phyloP scores from a whole-genome alignment of 2,888 invertebrate genomes.

The Petrolisthes manimaculis region DNA sequence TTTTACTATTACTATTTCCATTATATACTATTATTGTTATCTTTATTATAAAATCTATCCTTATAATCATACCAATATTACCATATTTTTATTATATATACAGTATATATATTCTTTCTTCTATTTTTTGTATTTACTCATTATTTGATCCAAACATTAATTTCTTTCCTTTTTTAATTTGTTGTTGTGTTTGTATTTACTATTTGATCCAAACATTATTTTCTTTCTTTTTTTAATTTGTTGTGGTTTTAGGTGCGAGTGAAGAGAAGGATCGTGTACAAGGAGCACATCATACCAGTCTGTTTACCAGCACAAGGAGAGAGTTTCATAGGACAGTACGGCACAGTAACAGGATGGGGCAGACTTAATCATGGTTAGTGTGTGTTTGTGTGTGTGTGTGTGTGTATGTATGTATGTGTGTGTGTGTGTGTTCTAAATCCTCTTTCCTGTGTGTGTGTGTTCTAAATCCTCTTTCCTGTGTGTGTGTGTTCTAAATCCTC shows the following conservation, averaged over 20 bases:
- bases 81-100: too few relatives aligned
- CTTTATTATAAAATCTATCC: too few relatives aligned
- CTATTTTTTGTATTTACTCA: too few relatives aligned
- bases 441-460: too few relatives aligned
- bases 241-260: slow-evolving; percentile 61
- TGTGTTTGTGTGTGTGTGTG: background rate
- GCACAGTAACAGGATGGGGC: slow-evolving; percentile 93
- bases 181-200: too few relatives aligned
- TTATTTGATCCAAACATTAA: background rate
- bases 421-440: background rate
- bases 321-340: slow-evolving; percentile 87
- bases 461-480: too few relatives aligned
- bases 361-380: slow-evolving; percentile 84
- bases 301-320: slow-evolving; percentile 84
- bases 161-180: background rate
- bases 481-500: too few relatives aligned
- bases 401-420: too few relatives aligned
- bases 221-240: background rate
- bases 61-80: too few relatives aligned
- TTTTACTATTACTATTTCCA: too few relatives aligned
- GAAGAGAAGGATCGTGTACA: slow-evolving; percentile 85
- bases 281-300: slow-evolving; percentile 92
- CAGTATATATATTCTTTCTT: too few relatives aligned
- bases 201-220: background rate
- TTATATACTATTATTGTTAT: too few relatives aligned